Evolutionary conservation across 2,888 invertebrate species (phyloP), one percentile per base, ranked within the genome.

Genomic region (Diaphora mendica): DNA sequence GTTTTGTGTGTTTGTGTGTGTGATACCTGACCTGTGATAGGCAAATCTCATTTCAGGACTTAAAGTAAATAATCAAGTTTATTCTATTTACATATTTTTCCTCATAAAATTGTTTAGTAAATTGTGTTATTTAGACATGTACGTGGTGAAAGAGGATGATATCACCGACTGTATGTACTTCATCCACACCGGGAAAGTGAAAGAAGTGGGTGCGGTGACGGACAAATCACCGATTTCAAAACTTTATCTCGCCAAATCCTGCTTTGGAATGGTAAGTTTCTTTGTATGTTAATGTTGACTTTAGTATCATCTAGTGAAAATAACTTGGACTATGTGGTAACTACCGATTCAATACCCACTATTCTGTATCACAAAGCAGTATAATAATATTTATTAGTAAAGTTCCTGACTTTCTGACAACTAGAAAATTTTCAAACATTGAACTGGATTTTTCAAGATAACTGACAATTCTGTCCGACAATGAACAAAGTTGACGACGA

Each of bases 131-230:
- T 17, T 44, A 94, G 94, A 87, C 7, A 92, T 94, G 91, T 91
- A 85, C 81, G 92, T 94, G 35, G 94, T 94, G 17, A 93, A 93
- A 66, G 88, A 93, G 70, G 85, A 81, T 20, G 94, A 94, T 73
- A 92, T 93, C 51, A 94, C 93, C 0, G 89, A 94, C 73, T 85
- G 91, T 2, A 93, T 94, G 93, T 94, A 93, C 77, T 76, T 94
- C 42, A 90, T 94, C n/a, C 94, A 94, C 77, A 86, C 87, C 2
- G 94, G 94, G 0, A 82, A 87, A 4, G 91, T 94, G 3, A 71
- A 83, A 44, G 91, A 93, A 73, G 81, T 83, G 1, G 76, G 80
- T 5, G 87, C 90, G 15, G 79, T 79, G 0, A 30, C 64, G 9
- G 23, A 77, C 23, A 55, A n/a, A 74, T 51, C 74, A 76, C 2